phyloP scores from a whole-genome alignment of 2,888 invertebrate genomes.

The Priocnemis perturbator region DNA sequence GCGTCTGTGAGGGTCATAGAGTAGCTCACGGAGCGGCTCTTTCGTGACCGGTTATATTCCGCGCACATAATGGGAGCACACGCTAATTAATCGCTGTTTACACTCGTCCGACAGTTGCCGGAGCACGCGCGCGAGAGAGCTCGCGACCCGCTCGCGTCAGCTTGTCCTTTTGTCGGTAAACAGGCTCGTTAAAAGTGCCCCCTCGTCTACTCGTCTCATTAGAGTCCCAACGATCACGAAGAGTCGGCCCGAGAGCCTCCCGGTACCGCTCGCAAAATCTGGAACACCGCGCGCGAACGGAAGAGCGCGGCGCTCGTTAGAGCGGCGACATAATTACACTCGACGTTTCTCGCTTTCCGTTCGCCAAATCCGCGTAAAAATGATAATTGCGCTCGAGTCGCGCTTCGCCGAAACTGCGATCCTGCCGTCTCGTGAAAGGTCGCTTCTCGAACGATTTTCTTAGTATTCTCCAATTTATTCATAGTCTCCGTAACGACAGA shows the following conservation, averaged over 20 bases:
- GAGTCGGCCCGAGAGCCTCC: neutral
- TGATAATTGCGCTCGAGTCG: no score
- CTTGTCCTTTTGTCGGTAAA: conserved; percentile 45
- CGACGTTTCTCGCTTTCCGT: no score
- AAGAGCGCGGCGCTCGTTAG: no score
- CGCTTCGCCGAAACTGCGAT: no score
- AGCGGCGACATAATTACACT: no score
- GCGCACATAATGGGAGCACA: conserved; percentile 53
- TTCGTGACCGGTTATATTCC: conserved; percentile 38
- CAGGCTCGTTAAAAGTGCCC: conserved; percentile 36
- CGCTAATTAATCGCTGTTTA: conserved; percentile 68
- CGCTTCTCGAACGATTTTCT: no score
- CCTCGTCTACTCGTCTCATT: conserved; percentile 27
- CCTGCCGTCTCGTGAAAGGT: no score
- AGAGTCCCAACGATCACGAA: conserved; percentile 1
- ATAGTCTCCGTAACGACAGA: no score
- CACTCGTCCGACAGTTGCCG: conserved; percentile 46
- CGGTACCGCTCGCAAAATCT: neutral
- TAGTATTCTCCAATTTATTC: no score
- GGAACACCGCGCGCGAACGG: neutral
- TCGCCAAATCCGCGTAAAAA: no score
- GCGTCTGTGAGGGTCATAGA: conserved; percentile 8
- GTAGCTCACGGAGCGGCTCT: neutral
- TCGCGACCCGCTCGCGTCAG: conserved; percentile 17
- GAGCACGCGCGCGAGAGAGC: neutral